These are phyloP conservation scores for Pemphredon lugubris DNA, from an alignment of 2,888 invertebrate genomes.

Conservation along the genomic window DNA sequence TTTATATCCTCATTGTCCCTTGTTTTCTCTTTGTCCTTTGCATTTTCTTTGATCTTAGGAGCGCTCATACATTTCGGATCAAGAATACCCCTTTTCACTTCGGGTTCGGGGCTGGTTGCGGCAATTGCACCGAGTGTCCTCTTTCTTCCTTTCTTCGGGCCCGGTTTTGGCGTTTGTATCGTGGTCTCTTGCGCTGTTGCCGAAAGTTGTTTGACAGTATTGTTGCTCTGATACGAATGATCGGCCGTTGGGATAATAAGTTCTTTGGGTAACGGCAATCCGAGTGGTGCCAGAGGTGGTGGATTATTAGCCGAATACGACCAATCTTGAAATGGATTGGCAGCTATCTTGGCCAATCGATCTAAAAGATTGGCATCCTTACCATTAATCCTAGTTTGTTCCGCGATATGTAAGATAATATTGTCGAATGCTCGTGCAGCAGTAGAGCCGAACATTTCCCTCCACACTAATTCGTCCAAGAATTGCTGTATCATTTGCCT, in stretches of 20 bases:
- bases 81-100: slow-evolving; percentile 60
- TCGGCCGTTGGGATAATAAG: slow-evolving; percentile 42
- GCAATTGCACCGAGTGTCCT: slow-evolving; percentile 71
- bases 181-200: slow-evolving; percentile 26
- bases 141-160: slow-evolving; percentile 74
- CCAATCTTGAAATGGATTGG: slow-evolving; percentile 88
- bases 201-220: not conserved
- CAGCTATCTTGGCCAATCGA: slow-evolving; percentile 81
- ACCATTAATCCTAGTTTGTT: slow-evolving; percentile 89
- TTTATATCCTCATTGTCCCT: slow-evolving; percentile 63
- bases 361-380: slow-evolving; percentile 80
- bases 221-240: slow-evolving; percentile 20
- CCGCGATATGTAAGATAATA: slow-evolving; percentile 89
- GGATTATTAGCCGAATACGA: slow-evolving; percentile 72
- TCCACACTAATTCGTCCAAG: slow-evolving; percentile 93
- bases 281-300: slow-evolving; percentile 64
- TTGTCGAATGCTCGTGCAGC: slow-evolving; percentile 91
- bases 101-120: slow-evolving; percentile 81
- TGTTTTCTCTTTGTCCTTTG: no score
- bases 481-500: slow-evolving; percentile 95
- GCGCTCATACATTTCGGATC: slow-evolving; percentile 62
- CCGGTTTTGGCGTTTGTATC: slow-evolving; percentile 55
- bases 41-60: no score
- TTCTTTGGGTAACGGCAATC: slow-evolving; percentile 65
- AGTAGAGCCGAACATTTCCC: slow-evolving; percentile 91